Evolutionary conservation across 1,140 invertebrate species (phyloP).

Genomic region (Drosophila sechellia): DNA sequence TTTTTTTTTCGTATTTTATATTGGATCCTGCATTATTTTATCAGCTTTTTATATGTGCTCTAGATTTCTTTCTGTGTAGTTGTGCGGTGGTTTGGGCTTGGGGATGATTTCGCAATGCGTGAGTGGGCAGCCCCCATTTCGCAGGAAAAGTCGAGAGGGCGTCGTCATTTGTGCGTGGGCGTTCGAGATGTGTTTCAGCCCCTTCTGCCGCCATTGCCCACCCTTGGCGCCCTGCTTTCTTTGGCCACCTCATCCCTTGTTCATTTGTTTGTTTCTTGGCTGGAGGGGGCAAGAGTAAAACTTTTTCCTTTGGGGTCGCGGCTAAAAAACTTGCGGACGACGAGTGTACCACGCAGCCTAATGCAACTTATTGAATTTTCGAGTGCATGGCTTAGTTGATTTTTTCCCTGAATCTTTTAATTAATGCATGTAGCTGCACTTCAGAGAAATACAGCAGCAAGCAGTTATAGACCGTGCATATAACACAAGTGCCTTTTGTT

Average conservation of each 20-base stretch:
- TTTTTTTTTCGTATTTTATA: too few species aligned
- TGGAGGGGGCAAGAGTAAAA: slow-evolving; percentile 48
- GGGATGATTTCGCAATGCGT: slow-evolving; percentile 36
- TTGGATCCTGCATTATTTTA: too few species aligned
- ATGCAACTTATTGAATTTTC: slow-evolving; percentile 75
- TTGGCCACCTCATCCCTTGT: slow-evolving; percentile 5
- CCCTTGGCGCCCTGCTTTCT: slow-evolving; percentile 6
- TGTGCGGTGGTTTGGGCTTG: not conserved
- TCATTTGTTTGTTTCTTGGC: slow-evolving; percentile 41
- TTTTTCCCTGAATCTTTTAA: slow-evolving; percentile 57
- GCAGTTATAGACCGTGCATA: slow-evolving; percentile 2
- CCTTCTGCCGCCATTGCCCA: slow-evolving; percentile 17
- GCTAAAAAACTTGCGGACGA: slow-evolving; percentile 47
- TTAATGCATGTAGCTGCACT: slow-evolving; percentile 59
- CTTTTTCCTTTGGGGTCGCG: slow-evolving; percentile 47
- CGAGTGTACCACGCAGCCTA: slow-evolving; percentile 40
- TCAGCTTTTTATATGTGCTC: too few species aligned
- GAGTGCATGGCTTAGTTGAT: slow-evolving; percentile 58
- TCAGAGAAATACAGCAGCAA: slow-evolving; percentile 2
- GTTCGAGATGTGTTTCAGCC: slow-evolving; percentile 50
- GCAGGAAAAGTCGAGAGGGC: slow-evolving; percentile 30
- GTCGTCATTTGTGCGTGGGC: slow-evolving; percentile 66
- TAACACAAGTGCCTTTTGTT: slow-evolving; percentile 44
- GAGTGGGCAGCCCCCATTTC: slow-evolving; percentile 47
- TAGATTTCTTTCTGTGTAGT: not conserved